Percentiles rank a stretch among this genome's conserved stretches.
phyloP scores from a whole-genome alignment of 1,140 invertebrate species.

The Camponotus vicinus region DNA sequence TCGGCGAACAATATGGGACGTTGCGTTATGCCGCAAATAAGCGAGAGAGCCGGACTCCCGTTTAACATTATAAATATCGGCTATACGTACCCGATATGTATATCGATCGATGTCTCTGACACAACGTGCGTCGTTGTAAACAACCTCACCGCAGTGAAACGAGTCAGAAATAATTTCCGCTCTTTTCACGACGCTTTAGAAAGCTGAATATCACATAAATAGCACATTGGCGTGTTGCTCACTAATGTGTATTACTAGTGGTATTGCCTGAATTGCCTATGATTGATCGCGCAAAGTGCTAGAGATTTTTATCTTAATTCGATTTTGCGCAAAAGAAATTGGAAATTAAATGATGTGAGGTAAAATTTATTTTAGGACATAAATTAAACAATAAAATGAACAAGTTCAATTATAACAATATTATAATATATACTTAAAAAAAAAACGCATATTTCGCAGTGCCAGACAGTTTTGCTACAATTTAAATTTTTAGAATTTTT shows the following conservation, averaged over 20 bases:
- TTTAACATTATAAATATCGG: slow-evolving; percentile 58
- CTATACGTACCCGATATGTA: slow-evolving; percentile 3
- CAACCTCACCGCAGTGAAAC: slow-evolving; percentile 43
- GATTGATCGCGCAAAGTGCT: slow-evolving; percentile 18
- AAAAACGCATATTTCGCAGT: not conserved
- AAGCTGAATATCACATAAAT: slow-evolving; percentile 50
- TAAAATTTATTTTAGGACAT: too few species aligned
- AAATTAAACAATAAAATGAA: slow-evolving; percentile 1
- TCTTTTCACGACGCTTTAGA: slow-evolving; percentile 58
- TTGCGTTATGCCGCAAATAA: slow-evolving; percentile 52
- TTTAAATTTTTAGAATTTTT: not conserved
- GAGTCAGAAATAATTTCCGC: slow-evolving; percentile 61
- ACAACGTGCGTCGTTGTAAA: slow-evolving; percentile 62
- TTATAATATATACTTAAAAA: not conserved
- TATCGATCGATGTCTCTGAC: slow-evolving; percentile 59
- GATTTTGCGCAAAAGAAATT: not conserved
- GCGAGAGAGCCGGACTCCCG: slow-evolving; percentile 20
- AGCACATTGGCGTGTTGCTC: slow-evolving; percentile 12
- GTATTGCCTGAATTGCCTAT: slow-evolving; percentile 6
- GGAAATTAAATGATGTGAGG: not conserved
- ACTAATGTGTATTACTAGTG: slow-evolving; percentile 28
- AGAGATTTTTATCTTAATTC: not conserved
- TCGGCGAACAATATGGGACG: slow-evolving; percentile 35
- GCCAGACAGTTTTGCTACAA: not conserved
- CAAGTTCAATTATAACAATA: not conserved